Percentiles rank a stretch among this genome's conserved stretches.
These are phyloP conservation scores for Ceratosolen solmsi DNA, from an alignment of 1,140 invertebrate genomes.

Conservation along the genomic window DNA sequence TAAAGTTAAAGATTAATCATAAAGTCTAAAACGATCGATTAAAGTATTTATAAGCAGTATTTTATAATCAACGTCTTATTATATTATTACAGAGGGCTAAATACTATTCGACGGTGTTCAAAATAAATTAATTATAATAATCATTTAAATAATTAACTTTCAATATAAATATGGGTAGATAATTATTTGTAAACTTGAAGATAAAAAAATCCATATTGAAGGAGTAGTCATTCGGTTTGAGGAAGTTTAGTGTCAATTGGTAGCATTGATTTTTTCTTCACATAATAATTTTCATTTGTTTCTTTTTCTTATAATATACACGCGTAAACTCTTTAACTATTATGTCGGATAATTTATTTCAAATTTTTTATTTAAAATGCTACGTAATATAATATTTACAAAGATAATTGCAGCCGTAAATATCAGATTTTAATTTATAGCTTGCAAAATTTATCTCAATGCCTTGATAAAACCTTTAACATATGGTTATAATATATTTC, in stretches of 20 bases:
- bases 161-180: no score
- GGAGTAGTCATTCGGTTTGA: no score
- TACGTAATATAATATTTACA: no score
- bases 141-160: not conserved
- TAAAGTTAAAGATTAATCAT: not conserved
- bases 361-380: no score
- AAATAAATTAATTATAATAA: not conserved
- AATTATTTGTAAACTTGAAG: no score
- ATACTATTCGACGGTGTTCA: not conserved
- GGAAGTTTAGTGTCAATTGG: not conserved
- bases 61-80: not conserved
- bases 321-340: not conserved
- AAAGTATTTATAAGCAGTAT: not conserved
- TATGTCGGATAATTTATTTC: not conserved
- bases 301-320: not conserved
- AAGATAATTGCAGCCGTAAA: no score
- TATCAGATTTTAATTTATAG: no score
- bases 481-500: no score
- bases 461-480: no score
- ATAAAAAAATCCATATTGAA: not conserved
- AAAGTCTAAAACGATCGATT: not conserved
- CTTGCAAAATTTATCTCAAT: no score
- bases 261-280: not conserved
- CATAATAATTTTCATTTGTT: no score
- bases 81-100: no score